Percentiles rank a stretch among this genome's conserved stretches.
These are phyloP conservation scores for Brachionus sp. DNA, from an alignment of 1,140 invertebrate genomes.

Conservation along the genomic window DNA sequence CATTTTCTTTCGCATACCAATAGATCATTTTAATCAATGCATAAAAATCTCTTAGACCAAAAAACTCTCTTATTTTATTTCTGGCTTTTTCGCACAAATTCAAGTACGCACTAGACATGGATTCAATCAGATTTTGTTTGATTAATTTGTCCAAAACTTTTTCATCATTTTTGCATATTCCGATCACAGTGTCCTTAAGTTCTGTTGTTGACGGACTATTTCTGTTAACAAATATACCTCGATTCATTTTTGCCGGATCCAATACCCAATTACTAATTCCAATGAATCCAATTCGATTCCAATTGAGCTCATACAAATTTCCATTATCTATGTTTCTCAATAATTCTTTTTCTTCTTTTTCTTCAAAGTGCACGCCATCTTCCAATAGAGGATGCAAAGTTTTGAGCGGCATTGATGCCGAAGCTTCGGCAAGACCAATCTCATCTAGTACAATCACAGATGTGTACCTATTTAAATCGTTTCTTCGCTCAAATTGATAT, in stretches of 20 bases:
- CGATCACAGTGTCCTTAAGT: conserved; percentile 50
- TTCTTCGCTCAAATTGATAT: conserved; percentile 51
- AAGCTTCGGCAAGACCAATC: conserved; percentile 54
- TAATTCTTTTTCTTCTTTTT: conserved; percentile 8
- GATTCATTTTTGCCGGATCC: conserved; percentile 56
- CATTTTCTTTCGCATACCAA: conserved; percentile 48
- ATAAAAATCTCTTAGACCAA: conserved; percentile 58
- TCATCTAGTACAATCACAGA: conserved; percentile 56
- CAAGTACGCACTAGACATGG: conserved; percentile 51
- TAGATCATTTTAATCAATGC: conserved; percentile 56
- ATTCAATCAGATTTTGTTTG: conserved; percentile 12
- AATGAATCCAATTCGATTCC: conserved; percentile 52
- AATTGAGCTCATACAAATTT: conserved; percentile 42
- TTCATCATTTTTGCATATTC: conserved; percentile 50
- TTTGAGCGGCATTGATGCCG: conserved; percentile 54
- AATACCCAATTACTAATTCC: conserved; percentile 57
- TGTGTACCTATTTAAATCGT: conserved; percentile 50
- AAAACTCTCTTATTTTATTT: conserved; percentile 53
- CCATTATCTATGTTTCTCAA: not conserved
- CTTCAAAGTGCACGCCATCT: conserved; percentile 45
- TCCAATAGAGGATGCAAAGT: conserved; percentile 50
- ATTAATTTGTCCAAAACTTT: conserved; percentile 47
- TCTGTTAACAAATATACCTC: conserved; percentile 53
- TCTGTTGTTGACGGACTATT: conserved; percentile 50
- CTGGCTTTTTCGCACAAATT: conserved; percentile 49